Evolutionary conservation across 2,797 vertebrate genomes (phyloP).

Genomic region (Artibeus jamaicensis): DNA sequence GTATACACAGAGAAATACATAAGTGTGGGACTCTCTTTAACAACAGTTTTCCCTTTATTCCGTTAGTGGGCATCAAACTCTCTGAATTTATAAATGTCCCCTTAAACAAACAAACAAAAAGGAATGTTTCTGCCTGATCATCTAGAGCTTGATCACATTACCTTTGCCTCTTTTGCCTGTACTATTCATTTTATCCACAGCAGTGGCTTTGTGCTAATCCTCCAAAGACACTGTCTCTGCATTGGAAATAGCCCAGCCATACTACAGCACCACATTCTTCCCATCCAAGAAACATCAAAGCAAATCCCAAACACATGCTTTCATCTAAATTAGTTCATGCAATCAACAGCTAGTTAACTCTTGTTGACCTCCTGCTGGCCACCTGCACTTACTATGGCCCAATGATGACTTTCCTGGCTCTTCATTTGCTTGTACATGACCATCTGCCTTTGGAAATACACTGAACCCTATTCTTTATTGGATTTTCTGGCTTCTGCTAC

Average conservation of each 20-base stretch:
- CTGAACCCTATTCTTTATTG: neutral
- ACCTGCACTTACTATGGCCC: neutral
- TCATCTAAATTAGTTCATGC: neutral
- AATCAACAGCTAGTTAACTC: neutral
- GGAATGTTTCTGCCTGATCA: neutral
- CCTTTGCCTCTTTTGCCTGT: neutral
- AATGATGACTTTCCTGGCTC: neutral
- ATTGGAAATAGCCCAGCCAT: neutral
- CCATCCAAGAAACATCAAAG: neutral
- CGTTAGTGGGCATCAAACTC: neutral
- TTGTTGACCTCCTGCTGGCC: neutral
- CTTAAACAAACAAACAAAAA: neutral
- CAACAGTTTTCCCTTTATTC: neutral
- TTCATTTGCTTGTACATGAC: neutral
- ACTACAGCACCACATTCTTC: neutral
- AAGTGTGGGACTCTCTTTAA: neutral
- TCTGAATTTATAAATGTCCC: neutral
- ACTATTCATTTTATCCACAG: neutral
- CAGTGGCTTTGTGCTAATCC: neutral
- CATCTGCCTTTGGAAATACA: neutral
- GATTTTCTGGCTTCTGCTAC: neutral
- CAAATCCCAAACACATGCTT: neutral
- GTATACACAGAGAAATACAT: neutral
- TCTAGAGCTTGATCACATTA: neutral
- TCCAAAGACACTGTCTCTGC: neutral